Evolutionary conservation across 1,140 invertebrate genomes (phyloP).

Genomic region (Heliconius melpomene): DNA sequence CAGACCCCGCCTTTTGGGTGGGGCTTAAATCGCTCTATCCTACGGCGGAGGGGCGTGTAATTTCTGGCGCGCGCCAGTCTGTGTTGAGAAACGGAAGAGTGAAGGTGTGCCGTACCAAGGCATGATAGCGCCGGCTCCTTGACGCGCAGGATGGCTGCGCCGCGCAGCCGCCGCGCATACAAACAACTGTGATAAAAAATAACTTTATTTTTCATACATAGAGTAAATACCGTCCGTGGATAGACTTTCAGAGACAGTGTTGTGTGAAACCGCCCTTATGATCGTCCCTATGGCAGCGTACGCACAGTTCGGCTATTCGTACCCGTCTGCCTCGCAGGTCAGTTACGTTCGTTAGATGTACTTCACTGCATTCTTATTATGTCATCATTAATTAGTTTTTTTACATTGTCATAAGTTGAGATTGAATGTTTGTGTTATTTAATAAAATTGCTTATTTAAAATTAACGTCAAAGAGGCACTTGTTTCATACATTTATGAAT

Average conservation of each 20-base stretch:
- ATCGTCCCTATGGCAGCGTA: conserved; percentile 88
- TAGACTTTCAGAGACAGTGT: conserved; percentile 78
- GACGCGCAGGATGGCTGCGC: conserved; percentile 71
- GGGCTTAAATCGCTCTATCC: conserved; percentile 61
- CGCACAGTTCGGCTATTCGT: conserved; percentile 91
- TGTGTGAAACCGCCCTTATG: conserved; percentile 78
- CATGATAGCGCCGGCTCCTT: conserved; percentile 63
- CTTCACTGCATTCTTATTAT: not conserved
- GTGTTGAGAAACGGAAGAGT: conserved; percentile 63
- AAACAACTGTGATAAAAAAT: conserved; percentile 73
- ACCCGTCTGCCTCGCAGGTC: conserved; percentile 90
- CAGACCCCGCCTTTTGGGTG: conserved; percentile 56
- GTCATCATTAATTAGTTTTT: no score
- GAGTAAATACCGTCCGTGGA: conserved; percentile 62
- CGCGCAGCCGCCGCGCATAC: conserved; percentile 66
- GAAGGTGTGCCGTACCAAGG: conserved; percentile 53
- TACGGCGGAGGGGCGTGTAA: conserved; percentile 68
- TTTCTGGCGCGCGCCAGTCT: conserved; percentile 67
- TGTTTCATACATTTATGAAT: no score
- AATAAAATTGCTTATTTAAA: not conserved
- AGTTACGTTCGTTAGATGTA: conserved; percentile 42
- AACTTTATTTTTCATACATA: conserved; percentile 59
- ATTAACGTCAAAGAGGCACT: no score
- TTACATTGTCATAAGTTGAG: not conserved
- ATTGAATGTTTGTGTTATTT: not conserved